These are phyloP conservation scores for Cosmia trapezina DNA, from an alignment of 2,888 invertebrate species.

Conservation along the genomic window DNA sequence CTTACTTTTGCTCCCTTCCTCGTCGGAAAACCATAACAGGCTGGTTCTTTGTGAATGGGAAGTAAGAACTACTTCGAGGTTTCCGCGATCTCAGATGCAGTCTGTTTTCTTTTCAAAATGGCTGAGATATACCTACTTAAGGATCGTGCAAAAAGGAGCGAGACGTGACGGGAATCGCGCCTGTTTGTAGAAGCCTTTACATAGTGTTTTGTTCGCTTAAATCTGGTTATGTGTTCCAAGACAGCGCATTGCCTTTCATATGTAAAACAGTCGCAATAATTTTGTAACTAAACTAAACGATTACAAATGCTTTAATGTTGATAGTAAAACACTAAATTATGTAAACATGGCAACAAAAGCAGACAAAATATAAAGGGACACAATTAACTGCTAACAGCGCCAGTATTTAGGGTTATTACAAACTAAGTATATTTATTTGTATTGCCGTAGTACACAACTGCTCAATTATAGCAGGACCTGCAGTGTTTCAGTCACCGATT, in stretches of 20 bases:
- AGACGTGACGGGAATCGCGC: no score
- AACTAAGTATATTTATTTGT: conserved; percentile 60
- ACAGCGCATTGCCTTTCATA: conserved; percentile 18
- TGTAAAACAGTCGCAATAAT: conserved; percentile 41
- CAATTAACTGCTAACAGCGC: conserved; percentile 55
- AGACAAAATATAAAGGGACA: conserved; percentile 53
- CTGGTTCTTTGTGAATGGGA: conserved; percentile 3
- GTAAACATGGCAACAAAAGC: conserved; percentile 54
- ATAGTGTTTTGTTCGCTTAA: neutral
- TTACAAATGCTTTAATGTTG: conserved; percentile 55
- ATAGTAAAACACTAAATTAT: conserved; percentile 50
- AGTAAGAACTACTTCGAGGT: conserved; percentile 29
- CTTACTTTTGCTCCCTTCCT: conserved; percentile 27
- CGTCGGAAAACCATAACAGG: conserved; percentile 8
- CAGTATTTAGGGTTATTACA: conserved; percentile 64
- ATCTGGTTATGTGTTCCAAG: conserved; percentile 1
- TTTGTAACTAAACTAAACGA: conserved; percentile 50
- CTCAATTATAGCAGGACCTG: conserved; percentile 60
- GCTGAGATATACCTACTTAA: neutral
- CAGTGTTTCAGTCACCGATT: conserved; percentile 60
- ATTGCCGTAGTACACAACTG: conserved; percentile 51
- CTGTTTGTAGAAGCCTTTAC: neutral
- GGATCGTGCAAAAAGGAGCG: no score
- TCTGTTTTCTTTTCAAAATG: conserved; percentile 12
- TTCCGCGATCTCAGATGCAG: neutral